phyloP scores from a whole-genome alignment of 92 coral and sea anemone species.

The Heteractis magnifica region DNA sequence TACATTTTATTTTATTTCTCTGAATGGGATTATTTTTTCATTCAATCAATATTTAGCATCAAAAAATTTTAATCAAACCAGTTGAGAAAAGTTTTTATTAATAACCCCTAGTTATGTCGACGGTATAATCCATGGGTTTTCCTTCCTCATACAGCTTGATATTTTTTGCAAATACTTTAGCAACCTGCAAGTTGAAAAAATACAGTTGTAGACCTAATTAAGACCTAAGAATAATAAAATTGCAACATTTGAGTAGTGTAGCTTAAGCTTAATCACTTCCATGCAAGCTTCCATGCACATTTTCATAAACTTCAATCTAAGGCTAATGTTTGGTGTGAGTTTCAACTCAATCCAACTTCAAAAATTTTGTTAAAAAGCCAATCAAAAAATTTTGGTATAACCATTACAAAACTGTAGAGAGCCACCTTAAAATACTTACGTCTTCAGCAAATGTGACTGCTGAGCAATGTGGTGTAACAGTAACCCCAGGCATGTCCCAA shows the following conservation, averaged over 20 bases:
- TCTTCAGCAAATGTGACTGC: conserved; percentile 53
- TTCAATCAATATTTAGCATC: no score
- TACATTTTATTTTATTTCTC: no score
- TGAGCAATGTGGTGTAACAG: conserved; percentile 84
- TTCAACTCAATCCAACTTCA: not conserved
- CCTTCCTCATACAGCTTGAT: conserved; percentile 64
- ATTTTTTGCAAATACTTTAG: conserved; percentile 65
- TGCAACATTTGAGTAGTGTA: not conserved
- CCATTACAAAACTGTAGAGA: not conserved
- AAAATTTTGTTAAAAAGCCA: not conserved
- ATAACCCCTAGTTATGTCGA: conserved; percentile 70
- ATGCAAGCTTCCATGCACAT: not conserved
- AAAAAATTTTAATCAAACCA: no score
- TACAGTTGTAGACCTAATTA: not conserved
- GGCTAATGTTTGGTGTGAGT: no score
- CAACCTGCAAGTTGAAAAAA: conserved; percentile 49
- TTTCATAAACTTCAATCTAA: not conserved
- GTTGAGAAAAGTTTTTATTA: not conserved
- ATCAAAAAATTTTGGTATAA: not conserved
- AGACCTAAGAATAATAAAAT: no score
- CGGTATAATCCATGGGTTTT: conserved; percentile 55
- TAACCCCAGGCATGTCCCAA: conserved; percentile 82
- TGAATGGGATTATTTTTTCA: no score
- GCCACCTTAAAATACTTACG: conserved; percentile 38
- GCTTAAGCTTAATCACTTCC: not conserved